phyloP scores from a whole-genome alignment of 2,797 vertebrate genomes.

The Argyrosomus regius region DNA sequence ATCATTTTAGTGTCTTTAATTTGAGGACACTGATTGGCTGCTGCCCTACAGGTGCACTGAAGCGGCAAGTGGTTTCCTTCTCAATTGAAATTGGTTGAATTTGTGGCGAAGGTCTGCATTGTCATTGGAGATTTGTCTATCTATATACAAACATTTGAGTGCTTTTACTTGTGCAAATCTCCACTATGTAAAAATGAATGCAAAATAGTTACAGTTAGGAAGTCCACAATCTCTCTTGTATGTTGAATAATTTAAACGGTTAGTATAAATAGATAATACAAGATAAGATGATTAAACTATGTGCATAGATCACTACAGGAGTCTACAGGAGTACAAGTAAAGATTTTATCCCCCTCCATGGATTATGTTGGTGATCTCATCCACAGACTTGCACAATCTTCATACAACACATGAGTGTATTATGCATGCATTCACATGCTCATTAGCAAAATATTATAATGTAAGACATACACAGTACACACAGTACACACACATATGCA shows the following conservation, averaged over 20 bases:
- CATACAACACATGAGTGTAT: not conserved
- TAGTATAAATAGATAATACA: not conserved
- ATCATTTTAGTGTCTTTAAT: too few species aligned
- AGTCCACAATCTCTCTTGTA: not conserved
- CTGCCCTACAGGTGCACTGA: not conserved
- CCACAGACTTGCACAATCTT: not conserved
- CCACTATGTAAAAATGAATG: not conserved
- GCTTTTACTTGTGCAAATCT: not conserved
- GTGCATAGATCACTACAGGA: not conserved
- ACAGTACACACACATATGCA: not conserved
- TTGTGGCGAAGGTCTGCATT: not conserved
- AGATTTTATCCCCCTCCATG: not conserved
- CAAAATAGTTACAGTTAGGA: not conserved
- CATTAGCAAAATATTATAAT: not conserved
- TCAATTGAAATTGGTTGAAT: not conserved
- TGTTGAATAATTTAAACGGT: not conserved
- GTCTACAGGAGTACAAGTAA: too few species aligned
- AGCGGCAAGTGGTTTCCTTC: not conserved
- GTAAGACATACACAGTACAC: conserved; percentile 3
- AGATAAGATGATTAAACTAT: not conserved
- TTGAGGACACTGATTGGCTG: not conserved
- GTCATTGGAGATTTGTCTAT: not conserved
- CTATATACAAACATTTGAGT: not conserved
- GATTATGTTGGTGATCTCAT: conserved; percentile 14
- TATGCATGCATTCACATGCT: not conserved